Conservation (phyloP, 2,797 vertebrate species). For the Takifugu ocellatus region DNA sequence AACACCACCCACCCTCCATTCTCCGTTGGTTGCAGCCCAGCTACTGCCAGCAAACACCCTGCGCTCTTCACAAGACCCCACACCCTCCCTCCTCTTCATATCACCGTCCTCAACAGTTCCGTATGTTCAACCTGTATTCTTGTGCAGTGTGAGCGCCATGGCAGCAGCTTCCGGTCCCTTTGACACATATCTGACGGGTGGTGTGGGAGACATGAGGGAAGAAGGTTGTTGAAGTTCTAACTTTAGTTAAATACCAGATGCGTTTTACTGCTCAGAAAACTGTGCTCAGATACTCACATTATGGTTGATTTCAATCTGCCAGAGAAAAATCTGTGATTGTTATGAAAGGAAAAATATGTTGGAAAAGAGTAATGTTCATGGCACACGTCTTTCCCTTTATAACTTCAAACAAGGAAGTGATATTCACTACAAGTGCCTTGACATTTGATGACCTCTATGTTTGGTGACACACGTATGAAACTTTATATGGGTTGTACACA, state of each 20-base stretch:
- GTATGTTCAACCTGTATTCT: conserved; percentile 35
- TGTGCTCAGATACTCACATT: no score
- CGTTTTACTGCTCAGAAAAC: conserved; percentile 1
- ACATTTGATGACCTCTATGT: no score
- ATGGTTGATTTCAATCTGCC: no score
- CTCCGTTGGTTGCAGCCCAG: conserved; percentile 46
- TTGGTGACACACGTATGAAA: no score
- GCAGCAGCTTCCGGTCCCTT: conserved; percentile 73
- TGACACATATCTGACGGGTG: conserved; percentile 62
- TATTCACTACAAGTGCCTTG: no score
- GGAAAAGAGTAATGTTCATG: no score
- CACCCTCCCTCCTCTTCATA: conserved; percentile 39
- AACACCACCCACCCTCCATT: conserved; percentile 28
- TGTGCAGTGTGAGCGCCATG: conserved; percentile 35
- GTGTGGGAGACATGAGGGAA: conserved; percentile 7
- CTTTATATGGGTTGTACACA: no score
- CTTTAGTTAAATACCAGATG: conserved; percentile 22
- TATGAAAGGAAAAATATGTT: no score
- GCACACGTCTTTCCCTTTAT: no score
- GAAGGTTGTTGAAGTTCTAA: conserved; percentile 21
- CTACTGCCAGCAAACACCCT: conserved; percentile 45
- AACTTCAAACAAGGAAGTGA: no score
- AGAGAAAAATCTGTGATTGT: no score
- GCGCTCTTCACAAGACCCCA: conserved; percentile 25
- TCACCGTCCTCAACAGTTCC: conserved; percentile 52